A percentile compares a stretch with the other conserved stretches of the same genome.
Evolutionary conservation across 1,140 invertebrate species (phyloP).

Genomic region (Sitobion miscanthi): DNA sequence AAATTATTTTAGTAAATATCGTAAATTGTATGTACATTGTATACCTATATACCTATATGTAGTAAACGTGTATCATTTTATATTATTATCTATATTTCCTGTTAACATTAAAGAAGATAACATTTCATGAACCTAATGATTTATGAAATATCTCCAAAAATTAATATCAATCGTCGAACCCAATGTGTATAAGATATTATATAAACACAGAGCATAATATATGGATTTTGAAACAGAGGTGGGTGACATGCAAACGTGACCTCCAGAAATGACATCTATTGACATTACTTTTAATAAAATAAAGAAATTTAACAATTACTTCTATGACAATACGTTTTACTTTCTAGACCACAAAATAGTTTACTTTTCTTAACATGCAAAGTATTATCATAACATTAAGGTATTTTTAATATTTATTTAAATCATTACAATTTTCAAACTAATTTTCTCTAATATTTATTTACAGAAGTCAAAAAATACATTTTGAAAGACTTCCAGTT

Average conservation of each 20-base stretch:
- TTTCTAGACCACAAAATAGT: background rate
- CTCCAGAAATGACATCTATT: background rate
- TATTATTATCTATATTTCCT: background rate
- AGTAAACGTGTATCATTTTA: background rate
- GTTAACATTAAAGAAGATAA: background rate
- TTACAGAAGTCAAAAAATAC: background rate
- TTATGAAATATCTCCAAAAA: background rate
- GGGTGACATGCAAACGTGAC: background rate
- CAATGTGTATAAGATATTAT: background rate
- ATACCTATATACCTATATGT: background rate
- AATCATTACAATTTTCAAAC: background rate
- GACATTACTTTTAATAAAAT: background rate
- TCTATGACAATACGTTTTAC: background rate
- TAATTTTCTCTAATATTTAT: background rate
- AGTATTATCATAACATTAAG: background rate
- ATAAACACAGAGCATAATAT: background rate
- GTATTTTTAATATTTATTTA: background rate
- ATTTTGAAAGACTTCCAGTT: background rate
- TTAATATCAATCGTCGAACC: background rate
- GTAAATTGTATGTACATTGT: too few relatives aligned
- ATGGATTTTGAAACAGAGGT: background rate
- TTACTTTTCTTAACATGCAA: background rate
- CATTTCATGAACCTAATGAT: background rate
- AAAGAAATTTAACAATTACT: background rate
- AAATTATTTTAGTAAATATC: too few relatives aligned